Evolutionary conservation across 1,140 invertebrate species (phyloP).

Genomic region (Cherax destructor): DNA sequence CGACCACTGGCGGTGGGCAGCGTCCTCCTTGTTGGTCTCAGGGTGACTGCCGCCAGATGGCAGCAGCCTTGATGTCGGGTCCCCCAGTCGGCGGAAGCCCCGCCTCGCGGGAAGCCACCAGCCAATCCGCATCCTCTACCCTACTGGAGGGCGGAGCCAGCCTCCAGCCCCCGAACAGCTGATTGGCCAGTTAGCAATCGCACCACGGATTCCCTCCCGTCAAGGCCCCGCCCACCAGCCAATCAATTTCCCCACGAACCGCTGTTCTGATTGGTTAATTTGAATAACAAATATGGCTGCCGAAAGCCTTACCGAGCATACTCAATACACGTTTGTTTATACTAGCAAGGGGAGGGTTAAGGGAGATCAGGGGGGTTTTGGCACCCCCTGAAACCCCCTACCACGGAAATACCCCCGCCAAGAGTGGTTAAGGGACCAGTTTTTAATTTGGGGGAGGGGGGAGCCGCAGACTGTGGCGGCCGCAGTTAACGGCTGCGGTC

Average conservation of each 20-base stretch:
- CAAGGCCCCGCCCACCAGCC: conserved; percentile 32
- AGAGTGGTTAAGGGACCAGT: too few species aligned
- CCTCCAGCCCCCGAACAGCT: not conserved
- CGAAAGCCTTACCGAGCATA: conserved; percentile 41
- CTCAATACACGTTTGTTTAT: conserved; percentile 42
- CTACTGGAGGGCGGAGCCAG: too few species aligned
- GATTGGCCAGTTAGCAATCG: conserved; percentile 33
- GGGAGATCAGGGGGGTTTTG: not conserved
- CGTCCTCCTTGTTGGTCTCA: not conserved
- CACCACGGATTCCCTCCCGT: conserved; percentile 23
- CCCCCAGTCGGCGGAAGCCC: too few species aligned
- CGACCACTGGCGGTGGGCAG: not conserved
- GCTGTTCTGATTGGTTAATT: conserved; percentile 56
- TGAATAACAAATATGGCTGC: conserved; percentile 66
- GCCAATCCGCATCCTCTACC: not conserved
- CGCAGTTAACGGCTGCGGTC: too few species aligned
- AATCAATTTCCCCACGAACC: conserved; percentile 56
- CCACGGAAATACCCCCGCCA: too few species aligned
- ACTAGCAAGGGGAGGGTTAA: not conserved
- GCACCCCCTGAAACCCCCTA: too few species aligned
- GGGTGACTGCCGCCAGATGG: not conserved
- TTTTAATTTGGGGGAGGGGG: too few species aligned
- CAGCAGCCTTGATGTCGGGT: not conserved
- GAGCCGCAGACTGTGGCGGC: too few species aligned
- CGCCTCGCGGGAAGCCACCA: not conserved